Evolutionary conservation across 2,797 vertebrate species (phyloP).

Genomic region (Cichlasoma orientale): DNA sequence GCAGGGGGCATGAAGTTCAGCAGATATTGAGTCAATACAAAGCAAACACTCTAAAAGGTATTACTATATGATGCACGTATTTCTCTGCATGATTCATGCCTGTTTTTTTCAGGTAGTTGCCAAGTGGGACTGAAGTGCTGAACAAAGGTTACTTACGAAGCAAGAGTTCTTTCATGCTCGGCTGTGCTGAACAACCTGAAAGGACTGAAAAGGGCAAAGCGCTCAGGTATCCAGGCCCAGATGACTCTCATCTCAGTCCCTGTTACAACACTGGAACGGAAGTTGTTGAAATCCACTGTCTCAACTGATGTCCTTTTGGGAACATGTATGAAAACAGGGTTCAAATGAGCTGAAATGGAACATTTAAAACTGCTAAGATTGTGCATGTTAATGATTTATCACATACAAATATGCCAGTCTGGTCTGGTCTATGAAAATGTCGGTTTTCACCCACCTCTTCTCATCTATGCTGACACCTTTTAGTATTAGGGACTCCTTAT

Average conservation of each 20-base stretch:
- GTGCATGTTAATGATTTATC: background rate
- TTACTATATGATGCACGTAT: background rate
- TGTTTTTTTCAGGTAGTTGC: background rate
- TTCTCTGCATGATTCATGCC: background rate
- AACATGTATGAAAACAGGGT: background rate
- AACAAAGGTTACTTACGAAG: constrained; percentile 76
- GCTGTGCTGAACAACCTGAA: constrained; percentile 81
- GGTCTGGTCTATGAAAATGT: background rate
- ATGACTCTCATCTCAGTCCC: constrained; percentile 86
- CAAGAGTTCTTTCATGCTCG: constrained; percentile 82
- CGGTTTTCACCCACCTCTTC: constrained; percentile 76
- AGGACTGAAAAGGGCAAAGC: constrained; percentile 87
- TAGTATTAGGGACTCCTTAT: constrained; percentile 83
- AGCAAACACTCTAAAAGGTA: background rate
- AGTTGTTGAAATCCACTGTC: constrained; percentile 81
- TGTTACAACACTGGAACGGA: constrained; percentile 83
- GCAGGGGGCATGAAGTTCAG: background rate
- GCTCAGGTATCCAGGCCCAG: constrained; percentile 92
- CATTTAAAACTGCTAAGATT: background rate
- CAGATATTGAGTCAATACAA: background rate
- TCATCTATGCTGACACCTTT: constrained; percentile 85
- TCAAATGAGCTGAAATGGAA: background rate
- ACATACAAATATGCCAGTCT: background rate
- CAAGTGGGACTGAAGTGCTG: background rate
- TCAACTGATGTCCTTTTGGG: constrained; percentile 80